Evolutionary conservation across 2,797 vertebrate genomes (phyloP), one percentile per base, ranked within the genome.

Genomic region (Falco cherrug): DNA sequence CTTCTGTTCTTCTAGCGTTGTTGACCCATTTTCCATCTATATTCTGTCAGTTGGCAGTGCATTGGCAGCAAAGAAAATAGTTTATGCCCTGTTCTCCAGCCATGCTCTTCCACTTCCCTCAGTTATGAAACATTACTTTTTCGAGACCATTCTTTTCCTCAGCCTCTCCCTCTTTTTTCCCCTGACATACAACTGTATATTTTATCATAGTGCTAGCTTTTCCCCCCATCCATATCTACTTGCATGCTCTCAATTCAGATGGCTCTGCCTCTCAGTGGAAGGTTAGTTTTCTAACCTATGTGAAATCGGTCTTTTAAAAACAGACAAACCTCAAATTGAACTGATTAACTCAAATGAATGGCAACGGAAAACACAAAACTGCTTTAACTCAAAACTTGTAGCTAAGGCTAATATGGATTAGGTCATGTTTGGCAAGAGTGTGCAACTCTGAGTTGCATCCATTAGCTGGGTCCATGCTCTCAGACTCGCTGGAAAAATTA

Each of bases 301-400:
- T 79, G 20, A 91, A 93, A 90, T 71, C 21, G 79, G 15, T 76
- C 37, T 86, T 86, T 94, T 81, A 56, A 60, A 93, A 84, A 28
- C 28, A 68, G 76, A 33, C 26, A 63, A 86, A 73, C 61, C 57
- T 87, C 54, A 90, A 91, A 84, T 88, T 65, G 89, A 89, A 45
- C 61, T 54, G 53, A 90, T 91, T 24, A 86, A 56, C 31, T 81
- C 33, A 79, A 94, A 90, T 90, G 63, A 91, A 93, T 86, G 84
- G 71, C 93, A 91, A 93, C 56, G n/a, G 85, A 88, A 89, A 91
- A 21, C 17, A 35, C 15, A 59, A 65, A 89, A 39, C n/a, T 91
- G 51, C 60, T 92, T 87, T 85, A 87, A 57, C 69, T 91, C 4
- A 6, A 86, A 41, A 53, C 18, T 75, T 86, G 7, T 86, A 92